These are phyloP conservation scores for Sarcophaga caerulescens DNA, from an alignment of 2,888 invertebrate species.

Conservation along the genomic window DNA sequence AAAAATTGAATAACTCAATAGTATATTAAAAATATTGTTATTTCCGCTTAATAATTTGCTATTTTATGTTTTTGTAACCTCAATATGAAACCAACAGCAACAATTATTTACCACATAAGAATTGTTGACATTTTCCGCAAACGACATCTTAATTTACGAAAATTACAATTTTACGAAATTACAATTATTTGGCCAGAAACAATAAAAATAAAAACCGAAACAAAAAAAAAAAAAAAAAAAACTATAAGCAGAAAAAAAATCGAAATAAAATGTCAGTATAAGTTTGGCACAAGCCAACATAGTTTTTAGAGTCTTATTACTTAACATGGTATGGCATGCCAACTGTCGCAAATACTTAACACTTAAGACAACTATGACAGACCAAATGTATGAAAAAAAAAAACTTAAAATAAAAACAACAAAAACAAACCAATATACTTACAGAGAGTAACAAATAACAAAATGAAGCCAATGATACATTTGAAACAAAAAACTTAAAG, in stretches of 20 bases:
- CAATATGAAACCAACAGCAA: slow-evolving; percentile 12
- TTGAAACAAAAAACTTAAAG: slow-evolving; percentile 58
- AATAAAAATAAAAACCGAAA: slow-evolving; percentile 45
- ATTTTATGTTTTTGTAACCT: background rate
- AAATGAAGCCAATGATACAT: slow-evolving; percentile 24
- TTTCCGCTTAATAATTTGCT: too few species aligned
- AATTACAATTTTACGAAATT: too few species aligned
- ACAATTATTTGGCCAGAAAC: slow-evolving; percentile 55
- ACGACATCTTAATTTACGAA: slow-evolving; percentile 58
- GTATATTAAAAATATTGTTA: too few species aligned
- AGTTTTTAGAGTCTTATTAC: slow-evolving; percentile 63
- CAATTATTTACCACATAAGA: slow-evolving; percentile 10
- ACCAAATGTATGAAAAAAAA: slow-evolving; percentile 39
- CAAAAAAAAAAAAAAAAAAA: slow-evolving; percentile 19
- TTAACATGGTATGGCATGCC: slow-evolving; percentile 67
- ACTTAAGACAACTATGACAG: slow-evolving; percentile 68
- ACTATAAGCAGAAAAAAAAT: background rate
- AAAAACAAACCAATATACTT: slow-evolving; percentile 32
- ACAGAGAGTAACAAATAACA: slow-evolving; percentile 6
- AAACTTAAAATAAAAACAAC: too few species aligned
- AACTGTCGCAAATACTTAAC: slow-evolving; percentile 68
- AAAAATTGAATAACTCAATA: too few species aligned
- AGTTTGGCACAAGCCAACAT: slow-evolving; percentile 67
- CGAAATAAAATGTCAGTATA: slow-evolving; percentile 54
- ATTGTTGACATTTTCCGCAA: slow-evolving; percentile 44